Evolutionary conservation across 2,888 invertebrate genomes (phyloP).

Genomic region (Unio delphinus): DNA sequence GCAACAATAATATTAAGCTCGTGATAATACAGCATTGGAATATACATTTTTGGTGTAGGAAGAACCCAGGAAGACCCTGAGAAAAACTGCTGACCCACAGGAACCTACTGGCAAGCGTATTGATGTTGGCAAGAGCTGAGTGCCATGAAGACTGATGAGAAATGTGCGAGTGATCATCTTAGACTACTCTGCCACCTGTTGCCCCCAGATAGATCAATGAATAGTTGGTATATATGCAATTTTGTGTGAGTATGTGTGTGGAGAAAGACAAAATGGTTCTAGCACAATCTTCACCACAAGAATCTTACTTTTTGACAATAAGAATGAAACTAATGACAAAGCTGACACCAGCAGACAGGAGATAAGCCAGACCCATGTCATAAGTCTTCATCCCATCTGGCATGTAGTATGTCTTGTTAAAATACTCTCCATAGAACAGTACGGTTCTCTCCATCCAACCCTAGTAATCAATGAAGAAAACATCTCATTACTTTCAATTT

Average conservation of each 20-base stretch:
- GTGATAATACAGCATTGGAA: too few species aligned
- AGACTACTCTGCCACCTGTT: too few species aligned
- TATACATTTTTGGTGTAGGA: too few species aligned
- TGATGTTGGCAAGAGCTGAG: too few species aligned
- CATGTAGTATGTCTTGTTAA: conserved; percentile 49
- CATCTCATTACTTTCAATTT: neutral
- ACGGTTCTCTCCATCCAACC: conserved; percentile 85
- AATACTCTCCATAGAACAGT: conserved; percentile 87
- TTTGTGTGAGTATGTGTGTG: neutral
- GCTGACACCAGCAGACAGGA: conserved; percentile 63
- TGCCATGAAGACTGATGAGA: too few species aligned
- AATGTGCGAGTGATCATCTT: too few species aligned
- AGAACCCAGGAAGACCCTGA: too few species aligned
- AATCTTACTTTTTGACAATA: conserved; percentile 60
- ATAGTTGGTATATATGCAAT: neutral
- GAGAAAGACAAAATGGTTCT: neutral
- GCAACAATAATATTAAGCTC: too few species aligned
- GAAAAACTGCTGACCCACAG: too few species aligned
- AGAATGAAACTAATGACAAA: conserved; percentile 67
- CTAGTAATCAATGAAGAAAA: conserved; percentile 41
- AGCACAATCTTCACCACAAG: neutral
- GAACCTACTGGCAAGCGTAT: too few species aligned
- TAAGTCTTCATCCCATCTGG: conserved; percentile 71
- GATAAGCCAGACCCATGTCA: conserved; percentile 84
- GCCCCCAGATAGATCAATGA: too few species aligned